These are phyloP conservation scores for Hyperoodon ampullatus DNA, from an alignment of 2,113 vertebrate species.

Conservation along the genomic window DNA sequence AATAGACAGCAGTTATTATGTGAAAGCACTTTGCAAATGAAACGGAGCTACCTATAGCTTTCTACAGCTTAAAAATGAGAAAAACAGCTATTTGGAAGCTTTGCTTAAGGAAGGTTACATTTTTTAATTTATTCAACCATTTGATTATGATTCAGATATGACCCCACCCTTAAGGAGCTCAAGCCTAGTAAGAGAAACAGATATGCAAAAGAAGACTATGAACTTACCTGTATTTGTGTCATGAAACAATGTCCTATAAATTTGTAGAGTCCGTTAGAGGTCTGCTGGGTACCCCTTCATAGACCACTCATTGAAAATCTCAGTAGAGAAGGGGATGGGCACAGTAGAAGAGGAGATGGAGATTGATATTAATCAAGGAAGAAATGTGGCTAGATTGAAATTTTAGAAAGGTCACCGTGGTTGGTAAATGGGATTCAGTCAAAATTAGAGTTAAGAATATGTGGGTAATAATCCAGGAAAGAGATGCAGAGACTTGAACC, in stretches of 20 bases:
- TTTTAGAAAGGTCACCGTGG: slow-evolving; percentile 29
- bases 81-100: slow-evolving; percentile 25
- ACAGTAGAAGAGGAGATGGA: background rate
- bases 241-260: background rate
- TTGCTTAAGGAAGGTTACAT: slow-evolving; percentile 34
- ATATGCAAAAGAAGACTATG: background rate
- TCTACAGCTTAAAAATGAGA: slow-evolving; percentile 52
- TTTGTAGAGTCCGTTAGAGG: background rate
- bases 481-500: background rate
- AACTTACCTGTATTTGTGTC: background rate
- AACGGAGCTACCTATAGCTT: slow-evolving; percentile 8
- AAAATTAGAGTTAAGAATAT: slow-evolving; percentile 33
- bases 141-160: slow-evolving; percentile 35
- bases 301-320: slow-evolving; percentile 27
- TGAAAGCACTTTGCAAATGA: slow-evolving; percentile 43
- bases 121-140: slow-evolving; percentile 48
- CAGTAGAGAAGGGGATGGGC: background rate
- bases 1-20: background rate
- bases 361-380: slow-evolving; percentile 21
- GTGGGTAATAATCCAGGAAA: background rate
- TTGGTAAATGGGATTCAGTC: slow-evolving; percentile 6
- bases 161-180: slow-evolving; percentile 2
- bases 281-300: background rate
- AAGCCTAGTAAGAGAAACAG: slow-evolving; percentile 15
- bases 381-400: background rate